These are phyloP conservation scores for Corythaixoides concolor DNA, from an alignment of 2,113 vertebrate species.

Conservation along the genomic window DNA sequence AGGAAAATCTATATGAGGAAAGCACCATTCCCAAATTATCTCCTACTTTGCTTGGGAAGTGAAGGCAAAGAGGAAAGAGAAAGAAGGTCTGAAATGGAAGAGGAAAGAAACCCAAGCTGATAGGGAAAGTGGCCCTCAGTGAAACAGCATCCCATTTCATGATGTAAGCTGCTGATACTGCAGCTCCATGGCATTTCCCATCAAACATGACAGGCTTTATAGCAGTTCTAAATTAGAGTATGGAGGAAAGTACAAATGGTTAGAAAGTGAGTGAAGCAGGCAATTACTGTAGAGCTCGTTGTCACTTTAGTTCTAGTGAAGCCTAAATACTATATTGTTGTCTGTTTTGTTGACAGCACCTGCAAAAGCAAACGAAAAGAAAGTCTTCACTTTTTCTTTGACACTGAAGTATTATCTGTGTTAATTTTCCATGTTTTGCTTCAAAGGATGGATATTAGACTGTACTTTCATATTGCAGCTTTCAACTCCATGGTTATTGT, in stretches of 20 bases:
- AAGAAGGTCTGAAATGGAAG: neutral
- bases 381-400: neutral
- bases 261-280: slow-evolving; percentile 7
- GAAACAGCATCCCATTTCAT: slow-evolving; percentile 22
- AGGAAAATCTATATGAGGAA: neutral
- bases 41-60: neutral
- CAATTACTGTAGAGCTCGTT: slow-evolving; percentile 9
- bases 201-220: slow-evolving; percentile 67
- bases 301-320: neutral
- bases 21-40: neutral
- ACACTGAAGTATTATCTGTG: neutral
- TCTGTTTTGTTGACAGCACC: slow-evolving; percentile 16
- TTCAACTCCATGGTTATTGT: neutral
- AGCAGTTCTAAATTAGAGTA: slow-evolving; percentile 46
- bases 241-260: slow-evolving; percentile 34
- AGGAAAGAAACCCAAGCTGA: neutral
- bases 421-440: slow-evolving; percentile 20
- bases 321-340: slow-evolving; percentile 41
- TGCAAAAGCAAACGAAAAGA: slow-evolving; percentile 3
- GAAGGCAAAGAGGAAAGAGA: neutral
- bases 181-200: slow-evolving; percentile 43
- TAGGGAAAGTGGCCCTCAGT: slow-evolving; percentile 20
- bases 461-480: neutral
- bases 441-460: neutral
- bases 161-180: slow-evolving; percentile 36